Conservation (phyloP, 2,113 vertebrate genomes). For the Mobula birostris region DNA sequence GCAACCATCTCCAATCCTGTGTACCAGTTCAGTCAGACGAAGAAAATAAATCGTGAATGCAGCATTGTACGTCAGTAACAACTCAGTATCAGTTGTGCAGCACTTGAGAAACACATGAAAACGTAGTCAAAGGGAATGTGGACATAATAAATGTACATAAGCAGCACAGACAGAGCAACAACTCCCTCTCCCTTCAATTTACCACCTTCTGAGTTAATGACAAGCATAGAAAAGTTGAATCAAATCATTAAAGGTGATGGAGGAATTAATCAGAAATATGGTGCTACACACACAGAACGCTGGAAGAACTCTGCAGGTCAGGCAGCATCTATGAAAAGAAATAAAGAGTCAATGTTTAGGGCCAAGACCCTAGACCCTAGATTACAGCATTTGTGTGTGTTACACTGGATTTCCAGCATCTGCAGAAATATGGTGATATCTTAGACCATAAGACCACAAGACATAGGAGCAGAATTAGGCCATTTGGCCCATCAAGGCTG, state of each 20-base stretch:
- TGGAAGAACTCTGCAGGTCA: no score
- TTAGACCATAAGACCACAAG: no score
- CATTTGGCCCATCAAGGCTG: no score
- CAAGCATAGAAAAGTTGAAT: neutral
- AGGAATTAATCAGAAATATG: neutral
- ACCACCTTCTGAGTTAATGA: neutral
- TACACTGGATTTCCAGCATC: no score
- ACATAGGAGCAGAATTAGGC: no score
- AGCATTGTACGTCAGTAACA: neutral
- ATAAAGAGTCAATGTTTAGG: no score
- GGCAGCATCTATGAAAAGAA: no score
- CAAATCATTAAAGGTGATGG: neutral
- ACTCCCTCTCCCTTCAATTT: neutral
- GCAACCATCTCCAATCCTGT: neutral
- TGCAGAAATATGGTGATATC: no score
- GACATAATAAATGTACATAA: neutral
- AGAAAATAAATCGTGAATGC: neutral
- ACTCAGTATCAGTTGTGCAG: neutral
- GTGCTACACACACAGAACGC: no score
- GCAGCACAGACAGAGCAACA: neutral
- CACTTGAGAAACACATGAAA: neutral
- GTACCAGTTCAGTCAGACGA: neutral
- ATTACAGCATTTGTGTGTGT: no score
- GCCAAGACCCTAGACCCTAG: no score
- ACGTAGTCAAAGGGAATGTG: neutral